phyloP scores from a whole-genome alignment of 2,888 invertebrate genomes.

The Rhingia campestris region DNA sequence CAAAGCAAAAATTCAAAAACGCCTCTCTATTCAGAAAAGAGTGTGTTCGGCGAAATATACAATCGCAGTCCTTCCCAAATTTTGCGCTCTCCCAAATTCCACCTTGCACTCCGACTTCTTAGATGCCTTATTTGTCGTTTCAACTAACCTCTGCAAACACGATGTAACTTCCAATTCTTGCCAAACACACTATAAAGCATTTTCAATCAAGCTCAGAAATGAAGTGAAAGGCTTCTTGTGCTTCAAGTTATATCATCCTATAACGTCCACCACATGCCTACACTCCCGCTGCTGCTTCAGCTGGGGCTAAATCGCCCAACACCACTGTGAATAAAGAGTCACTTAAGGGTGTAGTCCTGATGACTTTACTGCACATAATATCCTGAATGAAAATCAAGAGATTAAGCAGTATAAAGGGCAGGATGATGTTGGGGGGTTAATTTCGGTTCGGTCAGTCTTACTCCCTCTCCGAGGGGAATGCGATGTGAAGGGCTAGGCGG shows the following conservation, averaged over 20 bases:
- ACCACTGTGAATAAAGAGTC: slow-evolving; percentile 66
- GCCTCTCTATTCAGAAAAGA: too few relatives aligned
- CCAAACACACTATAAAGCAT: slow-evolving; percentile 18
- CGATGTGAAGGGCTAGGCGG: slow-evolving; percentile 14
- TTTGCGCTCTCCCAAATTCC: neutral
- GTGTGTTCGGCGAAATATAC: too few relatives aligned
- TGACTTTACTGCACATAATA: slow-evolving; percentile 73
- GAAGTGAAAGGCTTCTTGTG: slow-evolving; percentile 57
- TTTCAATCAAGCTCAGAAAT: slow-evolving; percentile 40
- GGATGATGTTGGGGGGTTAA: neutral
- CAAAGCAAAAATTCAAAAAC: too few relatives aligned
- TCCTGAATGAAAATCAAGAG: slow-evolving; percentile 74
- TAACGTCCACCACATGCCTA: neutral
- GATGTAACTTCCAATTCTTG: neutral
- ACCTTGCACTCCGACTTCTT: neutral
- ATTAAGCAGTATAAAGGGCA: slow-evolving; percentile 63
- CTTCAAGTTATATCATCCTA: slow-evolving; percentile 53
- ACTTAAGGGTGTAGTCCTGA: slow-evolving; percentile 72
- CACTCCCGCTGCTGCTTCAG: slow-evolving; percentile 2
- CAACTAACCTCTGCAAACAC: too few relatives aligned
- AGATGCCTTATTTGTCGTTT: too few relatives aligned
- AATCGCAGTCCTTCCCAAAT: too few relatives aligned
- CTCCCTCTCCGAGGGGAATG: neutral
- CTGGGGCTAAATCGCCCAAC: slow-evolving; percentile 33
- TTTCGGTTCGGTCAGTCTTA: slow-evolving; percentile 35